phyloP scores from a whole-genome alignment of 2,888 invertebrate species.

The Callyntrura guangdongensis region DNA sequence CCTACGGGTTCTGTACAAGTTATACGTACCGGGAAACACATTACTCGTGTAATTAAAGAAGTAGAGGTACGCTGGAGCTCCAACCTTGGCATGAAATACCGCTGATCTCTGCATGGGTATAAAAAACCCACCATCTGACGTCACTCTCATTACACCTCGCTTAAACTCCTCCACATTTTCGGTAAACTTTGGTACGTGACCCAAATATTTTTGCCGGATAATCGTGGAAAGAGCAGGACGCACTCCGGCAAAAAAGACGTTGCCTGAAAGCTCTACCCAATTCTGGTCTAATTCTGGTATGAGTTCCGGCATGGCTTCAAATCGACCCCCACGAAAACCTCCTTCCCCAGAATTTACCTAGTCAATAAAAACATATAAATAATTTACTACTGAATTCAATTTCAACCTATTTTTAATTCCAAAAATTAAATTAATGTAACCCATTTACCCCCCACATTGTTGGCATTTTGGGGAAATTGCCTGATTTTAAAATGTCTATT shows the following conservation, averaged over 20 bases:
- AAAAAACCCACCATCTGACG: neutral
- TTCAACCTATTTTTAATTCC: too few species aligned
- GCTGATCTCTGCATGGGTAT: neutral
- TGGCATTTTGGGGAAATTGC: neutral
- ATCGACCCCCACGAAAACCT: neutral
- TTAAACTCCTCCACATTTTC: neutral
- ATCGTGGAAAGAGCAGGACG: neutral
- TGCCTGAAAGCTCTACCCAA: neutral
- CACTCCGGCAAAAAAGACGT: neutral
- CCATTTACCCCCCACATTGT: conserved; percentile 16
- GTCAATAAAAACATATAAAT: too few species aligned
- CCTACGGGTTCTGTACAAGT: neutral
- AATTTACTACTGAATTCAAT: too few species aligned
- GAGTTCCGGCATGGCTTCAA: neutral
- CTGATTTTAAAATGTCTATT: neutral
- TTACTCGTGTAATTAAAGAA: neutral
- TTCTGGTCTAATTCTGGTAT: neutral
- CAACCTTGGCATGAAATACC: neutral
- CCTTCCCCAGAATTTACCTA: conserved; percentile 26
- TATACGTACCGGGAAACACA: neutral
- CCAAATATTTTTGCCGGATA: neutral
- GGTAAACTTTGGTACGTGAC: neutral
- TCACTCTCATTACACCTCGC: neutral
- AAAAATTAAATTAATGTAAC: too few species aligned
- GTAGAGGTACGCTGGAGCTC: conserved; percentile 11